A percentile compares a stretch with the other conserved stretches of the same genome.
These are phyloP conservation scores for Saturnia pavonia DNA, from an alignment of 2,888 invertebrate species.

Conservation along the genomic window DNA sequence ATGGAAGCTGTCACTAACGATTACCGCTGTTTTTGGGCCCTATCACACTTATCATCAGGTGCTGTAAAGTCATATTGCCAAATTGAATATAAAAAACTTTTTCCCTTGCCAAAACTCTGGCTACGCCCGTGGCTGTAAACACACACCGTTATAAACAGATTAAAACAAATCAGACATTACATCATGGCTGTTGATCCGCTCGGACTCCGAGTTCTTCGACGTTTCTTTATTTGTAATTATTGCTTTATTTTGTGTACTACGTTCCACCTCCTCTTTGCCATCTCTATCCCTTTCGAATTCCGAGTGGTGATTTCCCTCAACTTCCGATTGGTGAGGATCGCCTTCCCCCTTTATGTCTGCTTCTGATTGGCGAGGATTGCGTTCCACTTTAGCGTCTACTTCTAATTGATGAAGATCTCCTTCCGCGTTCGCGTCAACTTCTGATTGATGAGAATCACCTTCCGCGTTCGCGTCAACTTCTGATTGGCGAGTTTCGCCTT, in stretches of 20 bases:
- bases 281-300: conserved; percentile 52
- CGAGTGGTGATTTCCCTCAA: no score
- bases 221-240: conserved; percentile 40
- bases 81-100: no score
- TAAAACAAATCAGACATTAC: no score
- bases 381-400: no score
- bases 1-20: neutral
- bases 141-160: no score
- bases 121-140: no score
- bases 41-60: neutral
- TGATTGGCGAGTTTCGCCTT: no score
- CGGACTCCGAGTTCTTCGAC: conserved; percentile 41
- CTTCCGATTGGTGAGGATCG: no score
- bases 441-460: conserved; percentile 76
- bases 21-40: neutral
- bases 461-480: conserved; percentile 68
- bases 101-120: no score
- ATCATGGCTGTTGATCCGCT: conserved; percentile 30
- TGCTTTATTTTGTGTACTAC: conserved; percentile 62
- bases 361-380: no score
- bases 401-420: no score
- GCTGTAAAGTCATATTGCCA: neutral
- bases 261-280: conserved; percentile 44
- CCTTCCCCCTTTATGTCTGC: no score
- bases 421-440: conserved; percentile 52